Evolutionary conservation across 2,888 invertebrate species (phyloP), one percentile per base, ranked within the genome.

Genomic region (Mesorhabditis spiculigera): DNA sequence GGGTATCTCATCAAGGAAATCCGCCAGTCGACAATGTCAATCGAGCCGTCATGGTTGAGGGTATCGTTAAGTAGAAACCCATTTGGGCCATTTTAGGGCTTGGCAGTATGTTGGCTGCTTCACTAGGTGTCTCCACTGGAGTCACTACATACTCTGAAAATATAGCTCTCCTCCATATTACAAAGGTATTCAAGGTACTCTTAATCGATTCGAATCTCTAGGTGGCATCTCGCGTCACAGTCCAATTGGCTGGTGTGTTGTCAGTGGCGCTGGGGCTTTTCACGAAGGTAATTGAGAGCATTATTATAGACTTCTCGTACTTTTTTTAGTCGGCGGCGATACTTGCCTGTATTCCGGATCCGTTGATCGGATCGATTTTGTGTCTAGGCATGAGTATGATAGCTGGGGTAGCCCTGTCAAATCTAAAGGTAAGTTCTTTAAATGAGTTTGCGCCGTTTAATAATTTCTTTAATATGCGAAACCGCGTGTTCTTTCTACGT

Each of bases 121-220:
- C 77, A 4, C 72, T 77, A 65, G 82, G 82, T 3, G 75, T 80
- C 5, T 75, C 80, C 44, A 75, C 79, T 5, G 82, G 81, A 43
- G 79, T 82, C n/a, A 82, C 82, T 5, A 82, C 82, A 1, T 82
- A 82, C 66, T 73, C 81, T 5, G 82, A 82, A 67, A 81, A 81
- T 62, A 79, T 82, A 41, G 82, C 82, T 3, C 76, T 81, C 10
- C 79, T 82, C 44, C 79, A 79, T 45, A 74, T 82, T n/a, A 82
- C 82, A 2, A 71, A 75, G 65, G 78, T 75, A 16, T 16, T 45
- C 13, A 50, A 10, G n/a, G n/a, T n/a, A n/a, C n/a, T n/a, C n/a
- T n/a, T n/a, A n/a, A n/a, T n/a, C n/a, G n/a, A n/a, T n/a, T n/a
- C n/a, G n/a, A 50, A 10, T 50, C n/a, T 50, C 58, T 50, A 80